Conservation (phyloP, 2,113 vertebrate species). For the Athene noctua region DNA sequence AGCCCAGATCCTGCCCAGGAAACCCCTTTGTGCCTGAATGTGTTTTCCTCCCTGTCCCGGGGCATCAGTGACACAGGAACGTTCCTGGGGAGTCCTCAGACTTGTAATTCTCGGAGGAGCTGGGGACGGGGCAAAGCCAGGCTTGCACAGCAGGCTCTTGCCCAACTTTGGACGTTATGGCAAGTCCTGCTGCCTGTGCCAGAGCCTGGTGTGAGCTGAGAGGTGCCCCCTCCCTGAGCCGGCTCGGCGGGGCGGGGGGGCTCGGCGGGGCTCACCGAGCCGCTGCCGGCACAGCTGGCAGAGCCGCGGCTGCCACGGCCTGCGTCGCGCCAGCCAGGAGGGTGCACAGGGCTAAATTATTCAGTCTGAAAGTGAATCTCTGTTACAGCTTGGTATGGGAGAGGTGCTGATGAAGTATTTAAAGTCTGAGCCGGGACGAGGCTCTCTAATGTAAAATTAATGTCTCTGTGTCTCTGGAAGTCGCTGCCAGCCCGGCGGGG, state of each 20-base stretch:
- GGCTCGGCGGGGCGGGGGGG: background rate
- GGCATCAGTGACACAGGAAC: too few species aligned
- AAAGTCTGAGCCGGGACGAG: background rate
- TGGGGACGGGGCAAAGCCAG: accelerated
- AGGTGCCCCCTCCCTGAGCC: accelerated
- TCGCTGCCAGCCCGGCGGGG: background rate
- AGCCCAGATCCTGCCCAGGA: accelerated
- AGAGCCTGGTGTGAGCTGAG: background rate
- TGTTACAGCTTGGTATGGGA: background rate
- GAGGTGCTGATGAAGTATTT: conserved; percentile 31
- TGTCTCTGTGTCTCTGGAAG: background rate
- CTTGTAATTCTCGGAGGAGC: background rate
- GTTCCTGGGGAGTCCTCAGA: background rate
- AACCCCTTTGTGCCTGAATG: background rate
- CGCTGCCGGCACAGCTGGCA: accelerated
- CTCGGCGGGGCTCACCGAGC: accelerated
- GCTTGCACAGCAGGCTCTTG: background rate
- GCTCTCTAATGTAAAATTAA: conserved; percentile 24
- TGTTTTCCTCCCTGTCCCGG: accelerated
- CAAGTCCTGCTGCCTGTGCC: background rate
- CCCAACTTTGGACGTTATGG: accelerated
- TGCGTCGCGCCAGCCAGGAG: accelerated
- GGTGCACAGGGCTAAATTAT: background rate
- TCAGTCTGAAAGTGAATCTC: conserved; percentile 30
- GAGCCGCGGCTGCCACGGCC: accelerated